Evolutionary conservation across 2,888 invertebrate species (phyloP).

Genomic region (Cryptocheilus praepositus): DNA sequence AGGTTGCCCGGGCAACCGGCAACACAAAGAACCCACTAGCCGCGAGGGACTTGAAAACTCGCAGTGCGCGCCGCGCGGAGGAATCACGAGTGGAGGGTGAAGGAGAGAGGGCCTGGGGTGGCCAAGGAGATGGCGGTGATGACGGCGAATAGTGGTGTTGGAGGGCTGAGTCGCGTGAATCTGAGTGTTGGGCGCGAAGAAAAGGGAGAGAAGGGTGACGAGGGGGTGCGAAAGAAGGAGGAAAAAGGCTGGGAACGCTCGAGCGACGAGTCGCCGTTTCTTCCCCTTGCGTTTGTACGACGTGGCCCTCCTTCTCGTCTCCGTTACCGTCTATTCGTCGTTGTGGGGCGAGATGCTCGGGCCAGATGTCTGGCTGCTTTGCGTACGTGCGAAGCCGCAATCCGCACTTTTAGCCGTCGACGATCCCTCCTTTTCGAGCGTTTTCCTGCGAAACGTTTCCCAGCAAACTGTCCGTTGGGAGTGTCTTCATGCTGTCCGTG

Average conservation of each 20-base stretch:
- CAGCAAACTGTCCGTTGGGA: too few relatives aligned
- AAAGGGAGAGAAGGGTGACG: neutral
- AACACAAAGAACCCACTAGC: constrained; percentile 58
- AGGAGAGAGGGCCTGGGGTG: constrained; percentile 21
- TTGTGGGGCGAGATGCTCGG: constrained; percentile 56
- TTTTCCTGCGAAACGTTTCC: too few relatives aligned
- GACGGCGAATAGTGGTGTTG: neutral
- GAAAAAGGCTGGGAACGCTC: too few relatives aligned
- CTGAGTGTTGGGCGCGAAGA: too few relatives aligned
- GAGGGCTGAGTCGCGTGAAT: constrained; percentile 4
- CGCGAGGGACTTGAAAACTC: constrained; percentile 56
- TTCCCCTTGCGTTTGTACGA: too few relatives aligned
- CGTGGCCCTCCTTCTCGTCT: constrained; percentile 33
- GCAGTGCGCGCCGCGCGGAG: constrained; percentile 37
- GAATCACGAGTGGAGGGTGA: constrained; percentile 23
- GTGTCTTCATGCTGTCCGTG: too few relatives aligned
- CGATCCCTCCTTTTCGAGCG: too few relatives aligned
- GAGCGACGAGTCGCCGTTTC: neutral
- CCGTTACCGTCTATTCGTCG: constrained; percentile 23
- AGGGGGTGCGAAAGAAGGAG: neutral
- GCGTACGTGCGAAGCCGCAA: neutral
- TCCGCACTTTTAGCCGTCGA: too few relatives aligned
- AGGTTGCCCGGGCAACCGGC: constrained; percentile 59
- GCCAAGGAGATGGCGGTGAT: neutral
- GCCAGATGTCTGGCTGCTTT: constrained; percentile 60